Evolutionary conservation across 2,888 invertebrate genomes (phyloP), one percentile per base, ranked within the genome.

Genomic region (Clivina fossor): DNA sequence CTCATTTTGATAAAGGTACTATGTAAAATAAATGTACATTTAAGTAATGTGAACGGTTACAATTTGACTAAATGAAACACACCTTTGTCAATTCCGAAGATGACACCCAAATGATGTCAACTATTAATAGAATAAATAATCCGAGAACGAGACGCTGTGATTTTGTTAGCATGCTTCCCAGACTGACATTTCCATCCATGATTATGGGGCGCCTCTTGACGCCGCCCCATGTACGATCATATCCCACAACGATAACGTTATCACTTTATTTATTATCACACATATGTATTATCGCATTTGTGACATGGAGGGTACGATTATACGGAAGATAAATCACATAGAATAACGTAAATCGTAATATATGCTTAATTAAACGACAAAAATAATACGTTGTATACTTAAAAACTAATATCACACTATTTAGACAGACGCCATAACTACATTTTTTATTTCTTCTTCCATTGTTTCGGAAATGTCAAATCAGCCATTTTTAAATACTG

Each of bases 31-130:
- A 24, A 24, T 24, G 26, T 7, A 24, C 4, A 24, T 24, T 24
- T 26, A 26, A 26, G 26, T 26, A 2, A 1, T 7, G 16, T 2
- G 11, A 50, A 19, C 8, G 3, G 5, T 9, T 19, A 9, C 2
- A 11, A n/a, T 18, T 35, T 15, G 7, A 32, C 9, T 16, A 32
- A n/a, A 1, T 20, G 22, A 3, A 20, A 13, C 9, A 19, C 13
- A 19, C 13, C 85, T 93, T 90, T 58, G 94, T 93, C 58, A 97
- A 78, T 78, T 97, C 95, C 30, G 93, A 91, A 44, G 95, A 96
- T 49, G 90, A 86, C 49, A 97, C 96, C 96, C 97, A 97, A 67
- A 98, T 86, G 56, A 96, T 79, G 76, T 96, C 94, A 63, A 97
- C 96, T 66, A 96, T 76, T 62, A 97, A 74, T 60, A 98, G 79